Evolutionary conservation across 35 echinoderm and acorn worm genomes (phyloP).

Genomic region (Amphiura filiformis): DNA sequence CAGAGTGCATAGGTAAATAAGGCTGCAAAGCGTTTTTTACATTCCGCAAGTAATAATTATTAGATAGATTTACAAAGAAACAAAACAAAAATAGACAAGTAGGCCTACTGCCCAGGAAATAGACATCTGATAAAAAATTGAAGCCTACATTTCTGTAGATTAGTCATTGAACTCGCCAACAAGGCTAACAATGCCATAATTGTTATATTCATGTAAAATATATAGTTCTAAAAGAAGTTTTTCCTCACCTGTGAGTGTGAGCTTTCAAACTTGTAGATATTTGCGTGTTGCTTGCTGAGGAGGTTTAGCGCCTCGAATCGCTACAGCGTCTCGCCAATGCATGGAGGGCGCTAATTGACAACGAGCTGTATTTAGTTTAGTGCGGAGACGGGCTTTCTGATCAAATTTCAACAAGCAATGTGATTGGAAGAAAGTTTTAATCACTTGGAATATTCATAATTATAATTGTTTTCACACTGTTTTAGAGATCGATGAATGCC

Average conservation of each 20-base stretch:
- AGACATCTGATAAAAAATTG: not conserved
- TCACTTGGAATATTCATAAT: not conserved
- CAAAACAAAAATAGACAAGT: not conserved
- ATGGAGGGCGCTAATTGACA: not conserved
- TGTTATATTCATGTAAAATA: no score
- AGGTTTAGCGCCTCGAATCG: not conserved
- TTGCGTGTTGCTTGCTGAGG: no score
- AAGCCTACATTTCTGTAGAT: not conserved
- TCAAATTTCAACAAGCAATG: not conserved
- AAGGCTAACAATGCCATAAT: no score
- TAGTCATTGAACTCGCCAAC: not conserved
- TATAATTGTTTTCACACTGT: not conserved
- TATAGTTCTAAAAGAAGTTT: no score
- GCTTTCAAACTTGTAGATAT: no score
- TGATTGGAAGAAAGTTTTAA: not conserved
- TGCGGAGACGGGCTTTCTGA: not conserved
- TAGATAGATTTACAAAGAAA: not conserved
- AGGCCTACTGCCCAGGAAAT: not conserved
- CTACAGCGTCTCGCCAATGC: not conserved
- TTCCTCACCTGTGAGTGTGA: no score
- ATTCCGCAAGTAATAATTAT: not conserved
- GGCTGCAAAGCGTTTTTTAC: not conserved
- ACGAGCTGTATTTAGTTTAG: not conserved
- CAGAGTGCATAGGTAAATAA: slow-evolving; percentile 33
- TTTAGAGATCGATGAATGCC: slow-evolving; percentile 71